Evolutionary conservation across 2,113 vertebrate genomes (phyloP).

Genomic region (Oryzias woworae): DNA sequence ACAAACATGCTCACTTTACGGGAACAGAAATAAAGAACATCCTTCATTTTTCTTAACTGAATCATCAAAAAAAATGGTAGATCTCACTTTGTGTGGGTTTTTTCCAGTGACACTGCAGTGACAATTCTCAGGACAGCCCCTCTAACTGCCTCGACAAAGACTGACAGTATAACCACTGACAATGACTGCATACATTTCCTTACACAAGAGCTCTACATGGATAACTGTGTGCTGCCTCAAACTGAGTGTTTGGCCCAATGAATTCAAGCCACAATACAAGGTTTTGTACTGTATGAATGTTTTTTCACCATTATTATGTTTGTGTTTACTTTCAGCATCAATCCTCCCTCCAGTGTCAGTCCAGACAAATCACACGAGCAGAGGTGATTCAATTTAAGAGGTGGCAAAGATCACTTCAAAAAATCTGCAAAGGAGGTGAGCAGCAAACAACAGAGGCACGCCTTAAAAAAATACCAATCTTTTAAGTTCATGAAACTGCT

Average conservation of each 20-base stretch:
- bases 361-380: constrained; percentile 15
- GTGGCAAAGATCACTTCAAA: constrained; percentile 38
- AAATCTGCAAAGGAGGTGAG: constrained; percentile 37
- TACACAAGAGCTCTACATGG: constrained; percentile 48
- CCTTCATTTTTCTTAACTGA: background rate
- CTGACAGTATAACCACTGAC: constrained; percentile 38
- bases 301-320: background rate
- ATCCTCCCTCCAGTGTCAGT: constrained; percentile 30
- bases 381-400: constrained; percentile 17
- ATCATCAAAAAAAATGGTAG: constrained; percentile 32
- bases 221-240: constrained; percentile 30
- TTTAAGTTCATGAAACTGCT: constrained; percentile 31
- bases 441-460: constrained; percentile 32
- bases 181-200: constrained; percentile 54
- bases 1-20: background rate
- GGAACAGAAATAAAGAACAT: no score
- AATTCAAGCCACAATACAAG: background rate
- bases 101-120: constrained; percentile 22
- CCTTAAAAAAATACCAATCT: constrained; percentile 24
- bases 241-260: constrained; percentile 13
- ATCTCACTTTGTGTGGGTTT: constrained; percentile 10
- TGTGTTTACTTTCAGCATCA: constrained; percentile 14
- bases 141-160: constrained; percentile 43
- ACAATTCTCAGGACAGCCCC: constrained; percentile 16
- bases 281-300: background rate